Evolutionary conservation across 2,113 vertebrate genomes (phyloP), one percentile per base, ranked within the genome.

Genomic region (Sander vitreus): DNA sequence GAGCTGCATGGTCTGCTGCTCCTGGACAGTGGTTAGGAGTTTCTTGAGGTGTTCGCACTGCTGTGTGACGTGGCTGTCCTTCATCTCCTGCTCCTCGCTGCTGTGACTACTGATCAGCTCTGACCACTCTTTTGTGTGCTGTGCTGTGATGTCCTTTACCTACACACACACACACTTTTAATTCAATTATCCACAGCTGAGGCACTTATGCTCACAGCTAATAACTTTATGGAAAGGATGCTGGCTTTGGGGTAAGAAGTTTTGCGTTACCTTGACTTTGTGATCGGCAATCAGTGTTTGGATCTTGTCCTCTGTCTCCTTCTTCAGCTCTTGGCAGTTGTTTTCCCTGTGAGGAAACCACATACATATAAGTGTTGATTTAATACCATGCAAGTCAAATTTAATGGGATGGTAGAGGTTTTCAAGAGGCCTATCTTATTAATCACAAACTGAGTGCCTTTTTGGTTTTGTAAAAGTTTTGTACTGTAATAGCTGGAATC

Each of bases 111-210:
- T 96, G 89, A 98, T 96, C 96, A 99, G 97, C 89, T 99, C 98
- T 0, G 98, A 99, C 97, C 98, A 99, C 87, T 99, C 98, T 73
- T 99, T 99, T 4, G 98, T 99, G 93, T 99, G 98, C 91, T 97
- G 97, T 0, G 97, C 97, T 74, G 98, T 98, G 10, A 99, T 97
- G 90, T 99, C 97, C 91, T 99, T 99, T 57, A 99, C 97, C 98
- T 99, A 73, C 43, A 6, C 6, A 23, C 36, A 3, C 43, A 59
- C 33, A 69, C 51, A 47, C 23, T n/a, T n/a, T n/a, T n/a, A n/a
- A 45, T 13, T 79, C 39, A 48, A n/a, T 73, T 39, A 39, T 53
- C 36, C 9, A 39, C 45, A 79, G 50, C 66, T 45, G 14, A 76
- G 12, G 43, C 57, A 21, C 43, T 66, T 59, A 62, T 71, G n/a